These are phyloP conservation scores for Irena cyanogastra DNA, from an alignment of 2,113 vertebrate genomes.

Conservation along the genomic window DNA sequence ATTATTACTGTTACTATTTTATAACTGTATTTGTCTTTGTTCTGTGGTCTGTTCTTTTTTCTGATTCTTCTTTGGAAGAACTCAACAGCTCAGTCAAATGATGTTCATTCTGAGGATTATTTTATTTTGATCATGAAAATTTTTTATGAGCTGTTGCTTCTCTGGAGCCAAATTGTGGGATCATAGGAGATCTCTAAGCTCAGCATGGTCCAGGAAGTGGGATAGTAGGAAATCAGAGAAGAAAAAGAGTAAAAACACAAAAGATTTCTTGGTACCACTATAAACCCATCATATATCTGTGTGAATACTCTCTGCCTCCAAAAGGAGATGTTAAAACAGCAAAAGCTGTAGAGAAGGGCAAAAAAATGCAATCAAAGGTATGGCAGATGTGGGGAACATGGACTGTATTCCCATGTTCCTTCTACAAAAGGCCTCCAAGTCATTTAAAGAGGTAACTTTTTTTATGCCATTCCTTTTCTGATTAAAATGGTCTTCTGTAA, in stretches of 20 bases:
- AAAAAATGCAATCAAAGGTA: not conserved
- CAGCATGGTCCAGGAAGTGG: not conserved
- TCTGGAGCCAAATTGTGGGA: not conserved
- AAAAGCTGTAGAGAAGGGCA: not conserved
- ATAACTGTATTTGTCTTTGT: not conserved
- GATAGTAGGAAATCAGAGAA: not conserved
- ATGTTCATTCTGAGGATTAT: not conserved
- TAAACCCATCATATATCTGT: not conserved
- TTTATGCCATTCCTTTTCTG: constrained; percentile 30
- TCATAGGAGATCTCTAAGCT: not conserved
- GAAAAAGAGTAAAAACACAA: not conserved
- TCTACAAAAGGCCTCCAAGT: constrained; percentile 28
- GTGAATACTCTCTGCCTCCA: not conserved
- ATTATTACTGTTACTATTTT: not conserved
- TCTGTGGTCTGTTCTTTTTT: not conserved
- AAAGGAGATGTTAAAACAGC: not conserved
- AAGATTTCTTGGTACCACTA: not conserved
- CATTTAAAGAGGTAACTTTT: constrained; percentile 8
- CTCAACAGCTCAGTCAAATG: not conserved
- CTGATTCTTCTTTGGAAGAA: not conserved
- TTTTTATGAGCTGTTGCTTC: not conserved
- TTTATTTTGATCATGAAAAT: not conserved
- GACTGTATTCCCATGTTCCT: not conserved
- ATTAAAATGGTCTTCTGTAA: not conserved
- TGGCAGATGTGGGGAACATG: not conserved